These are phyloP conservation scores for Lucilia sericata DNA, from an alignment of 1,140 invertebrate genomes.

Conservation along the genomic window DNA sequence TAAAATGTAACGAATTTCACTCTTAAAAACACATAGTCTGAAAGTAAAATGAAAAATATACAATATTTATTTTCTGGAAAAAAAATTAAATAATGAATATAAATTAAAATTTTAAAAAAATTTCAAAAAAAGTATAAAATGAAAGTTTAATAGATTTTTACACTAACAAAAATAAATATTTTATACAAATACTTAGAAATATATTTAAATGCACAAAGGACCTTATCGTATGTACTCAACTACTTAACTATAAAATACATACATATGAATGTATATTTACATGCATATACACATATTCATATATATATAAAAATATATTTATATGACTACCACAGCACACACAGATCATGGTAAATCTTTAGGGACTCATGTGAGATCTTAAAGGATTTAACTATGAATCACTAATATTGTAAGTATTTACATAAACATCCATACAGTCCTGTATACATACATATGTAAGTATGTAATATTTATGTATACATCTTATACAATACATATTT, in stretches of 20 bases:
- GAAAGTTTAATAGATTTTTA: not conserved
- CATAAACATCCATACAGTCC: not conserved
- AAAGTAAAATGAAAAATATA: not conserved
- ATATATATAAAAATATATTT: not conserved
- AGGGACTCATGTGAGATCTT: conserved; percentile 40
- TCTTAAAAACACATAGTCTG: not conserved
- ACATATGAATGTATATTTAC: not conserved
- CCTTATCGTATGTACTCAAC: not conserved
- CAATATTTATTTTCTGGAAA: not conserved
- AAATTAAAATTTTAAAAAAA: not conserved
- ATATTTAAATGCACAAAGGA: conserved; percentile 3
- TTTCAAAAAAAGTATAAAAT: not conserved
- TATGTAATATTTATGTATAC: not conserved
- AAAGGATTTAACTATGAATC: conserved; percentile 42
- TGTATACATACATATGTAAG: not conserved
- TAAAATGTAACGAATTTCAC: not conserved
- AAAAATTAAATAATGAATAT: not conserved
- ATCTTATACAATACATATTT: not conserved
- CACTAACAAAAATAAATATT: not conserved
- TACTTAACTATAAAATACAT: not conserved
- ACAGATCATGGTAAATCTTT: conserved; percentile 10
- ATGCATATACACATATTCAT: not conserved
- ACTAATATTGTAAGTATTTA: conserved; percentile 32
- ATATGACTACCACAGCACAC: not conserved
- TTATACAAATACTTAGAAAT: not conserved